Evolutionary conservation across 2,113 vertebrate genomes (phyloP).

Genomic region (Cyanoliseus patagonus): DNA sequence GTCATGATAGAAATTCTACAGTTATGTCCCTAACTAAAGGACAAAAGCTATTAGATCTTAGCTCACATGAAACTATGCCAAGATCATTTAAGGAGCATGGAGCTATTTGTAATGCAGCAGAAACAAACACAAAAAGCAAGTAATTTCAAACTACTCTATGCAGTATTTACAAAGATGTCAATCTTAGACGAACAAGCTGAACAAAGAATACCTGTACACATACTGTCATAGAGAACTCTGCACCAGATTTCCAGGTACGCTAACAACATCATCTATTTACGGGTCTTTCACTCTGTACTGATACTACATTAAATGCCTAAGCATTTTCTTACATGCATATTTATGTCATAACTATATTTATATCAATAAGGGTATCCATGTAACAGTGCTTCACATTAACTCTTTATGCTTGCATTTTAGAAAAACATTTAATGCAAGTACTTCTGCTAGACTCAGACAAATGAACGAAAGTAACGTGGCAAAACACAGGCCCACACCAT

Average conservation of each 20-base stretch:
- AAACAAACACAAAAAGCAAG: background rate
- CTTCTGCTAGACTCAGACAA: background rate
- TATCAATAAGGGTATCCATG: background rate
- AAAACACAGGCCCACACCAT: background rate
- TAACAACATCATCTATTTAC: background rate
- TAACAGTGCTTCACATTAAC: background rate
- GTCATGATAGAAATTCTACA: background rate
- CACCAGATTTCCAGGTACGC: background rate
- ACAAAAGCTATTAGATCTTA: background rate
- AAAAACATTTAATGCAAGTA: background rate
- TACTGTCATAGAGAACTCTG: background rate
- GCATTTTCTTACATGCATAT: background rate
- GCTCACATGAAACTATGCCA: background rate
- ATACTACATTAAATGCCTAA: background rate
- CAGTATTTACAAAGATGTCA: constrained; percentile 22
- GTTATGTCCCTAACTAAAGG: background rate
- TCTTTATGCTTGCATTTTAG: background rate
- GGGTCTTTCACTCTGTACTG: background rate
- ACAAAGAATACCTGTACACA: background rate
- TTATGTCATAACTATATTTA: background rate
- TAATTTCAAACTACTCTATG: background rate
- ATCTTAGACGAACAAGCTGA: background rate
- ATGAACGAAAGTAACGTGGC: background rate
- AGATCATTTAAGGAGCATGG: background rate
- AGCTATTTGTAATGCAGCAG: background rate